Conservation (phyloP, 2,888 invertebrate species). For the Ametastegia equiseti region DNA sequence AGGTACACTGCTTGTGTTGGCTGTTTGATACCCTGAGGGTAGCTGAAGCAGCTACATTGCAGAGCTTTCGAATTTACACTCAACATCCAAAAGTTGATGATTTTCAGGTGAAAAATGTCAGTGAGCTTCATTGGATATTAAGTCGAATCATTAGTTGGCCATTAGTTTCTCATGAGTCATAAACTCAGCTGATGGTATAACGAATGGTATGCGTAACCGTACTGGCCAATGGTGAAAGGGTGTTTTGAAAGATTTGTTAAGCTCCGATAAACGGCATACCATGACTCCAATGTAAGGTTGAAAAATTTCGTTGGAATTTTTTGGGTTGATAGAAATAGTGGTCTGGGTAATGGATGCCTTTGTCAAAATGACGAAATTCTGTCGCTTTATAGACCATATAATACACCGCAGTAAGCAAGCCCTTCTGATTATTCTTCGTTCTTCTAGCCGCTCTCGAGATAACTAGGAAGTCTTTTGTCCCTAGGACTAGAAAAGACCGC, state of each 20-base stretch:
- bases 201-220: not conserved
- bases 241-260: not conserved
- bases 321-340: slow-evolving; percentile 15
- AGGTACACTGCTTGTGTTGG: not conserved
- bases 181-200: not conserved
- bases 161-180: not conserved
- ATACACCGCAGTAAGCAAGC: not conserved
- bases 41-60: not conserved
- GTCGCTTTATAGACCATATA: not conserved
- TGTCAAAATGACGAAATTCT: slow-evolving; percentile 25
- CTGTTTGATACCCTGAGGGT: not conserved
- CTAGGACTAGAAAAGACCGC: not conserved
- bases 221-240: not conserved
- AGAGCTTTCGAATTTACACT: slow-evolving; percentile 2
- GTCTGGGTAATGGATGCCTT: slow-evolving; percentile 13
- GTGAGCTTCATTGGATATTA: not conserved
- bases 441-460: slow-evolving; percentile 5
- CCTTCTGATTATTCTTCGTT: not conserved
- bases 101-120: not conserved
- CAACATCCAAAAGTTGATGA: not conserved
- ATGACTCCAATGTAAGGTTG: not conserved
- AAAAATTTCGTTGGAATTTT: slow-evolving; percentile 1
- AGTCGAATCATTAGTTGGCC: too few relatives aligned
- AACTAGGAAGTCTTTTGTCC: slow-evolving; percentile 14
- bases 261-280: not conserved